Evolutionary conservation across 2,888 invertebrate species (phyloP).

Genomic region (Marasmarcha lunaedactyla): DNA sequence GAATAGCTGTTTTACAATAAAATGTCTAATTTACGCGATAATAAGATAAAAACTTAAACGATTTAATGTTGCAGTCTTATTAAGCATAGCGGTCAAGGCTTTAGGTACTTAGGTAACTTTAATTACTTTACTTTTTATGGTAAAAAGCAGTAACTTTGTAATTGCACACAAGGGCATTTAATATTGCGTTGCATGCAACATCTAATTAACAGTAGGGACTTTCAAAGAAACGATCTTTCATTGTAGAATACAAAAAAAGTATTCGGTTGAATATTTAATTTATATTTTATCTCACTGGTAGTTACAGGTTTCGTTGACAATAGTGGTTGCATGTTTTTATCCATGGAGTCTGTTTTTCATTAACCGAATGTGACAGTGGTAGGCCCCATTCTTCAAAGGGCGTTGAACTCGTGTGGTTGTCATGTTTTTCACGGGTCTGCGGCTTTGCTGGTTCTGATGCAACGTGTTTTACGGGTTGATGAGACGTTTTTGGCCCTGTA

Average conservation of each 20-base stretch:
- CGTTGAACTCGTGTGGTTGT: conserved; percentile 51
- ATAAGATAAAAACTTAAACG: too few species aligned
- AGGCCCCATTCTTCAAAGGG: conserved; percentile 52
- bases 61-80: conserved; percentile 17
- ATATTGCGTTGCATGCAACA: neutral
- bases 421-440: conserved; percentile 39
- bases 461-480: conserved; percentile 54
- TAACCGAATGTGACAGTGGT: conserved; percentile 53
- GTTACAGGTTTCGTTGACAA: neutral
- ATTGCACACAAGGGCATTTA: neutral
- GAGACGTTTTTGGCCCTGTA: conserved; percentile 30
- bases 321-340: neutral
- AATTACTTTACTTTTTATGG: conserved; percentile 8
- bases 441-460: conserved; percentile 23
- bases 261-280: conserved; percentile 10
- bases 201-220: neutral
- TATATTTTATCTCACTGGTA: conserved; percentile 2
- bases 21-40: too few species aligned
- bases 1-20: too few species aligned
- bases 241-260: conserved; percentile 2
- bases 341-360: conserved; percentile 28
- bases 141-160: neutral
- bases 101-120: conserved; percentile 23
- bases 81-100: conserved; percentile 27
- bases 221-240: neutral